Base-by-base conservation (phyloP, 1,140 invertebrate species). In the Drosophila persimilis region DNA sequence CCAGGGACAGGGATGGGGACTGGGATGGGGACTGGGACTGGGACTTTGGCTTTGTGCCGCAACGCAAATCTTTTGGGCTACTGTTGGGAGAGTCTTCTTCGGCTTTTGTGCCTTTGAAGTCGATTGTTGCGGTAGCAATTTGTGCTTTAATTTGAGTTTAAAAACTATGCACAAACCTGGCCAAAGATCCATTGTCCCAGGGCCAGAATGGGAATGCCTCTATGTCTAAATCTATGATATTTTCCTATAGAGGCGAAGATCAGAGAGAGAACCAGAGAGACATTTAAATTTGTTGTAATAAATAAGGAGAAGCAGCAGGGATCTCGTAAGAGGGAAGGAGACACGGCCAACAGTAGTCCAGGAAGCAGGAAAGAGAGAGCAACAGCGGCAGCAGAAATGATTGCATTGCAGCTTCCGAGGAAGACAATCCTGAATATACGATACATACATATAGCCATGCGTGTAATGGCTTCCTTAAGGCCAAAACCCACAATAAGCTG, bases 391-490 rank as follows among this genome's bases (percentile, higher is more conserved):
- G 58, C 79, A 65, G 64, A 70, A 72, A 86, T 69, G 61, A 88
- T 75, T 81, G 71, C 83, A 72, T 83, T 78, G 78, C 74, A 83
- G 66, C 53, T 67, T 53, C 59, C 65, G 55, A 15, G 47, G 15
- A 41, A 45, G 7, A 17, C 13, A 24, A 20, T 77, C 7, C 29
- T 55, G 29, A 62, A 62, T 72, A 70, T 5, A 4, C 24, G 5
- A 26, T 24, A 24, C 5, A 24, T 24, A 5, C 72, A 75, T 31
- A 17, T 39, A 11, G 3, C 9, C 3, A 3, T 90, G 86, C 79
- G 86, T 90, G 81, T 90, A 90, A 90, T 90, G 86, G 86, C 86
- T 90, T 90, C 86, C 86, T 90, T 90, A 90, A 80, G 69, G 69
- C 59, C 75, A 73, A 65, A 46, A 35, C 53, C 53, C 66, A 41